Conservation (phyloP, 2,888 invertebrate species). For the Caenorhabditis sp. region DNA sequence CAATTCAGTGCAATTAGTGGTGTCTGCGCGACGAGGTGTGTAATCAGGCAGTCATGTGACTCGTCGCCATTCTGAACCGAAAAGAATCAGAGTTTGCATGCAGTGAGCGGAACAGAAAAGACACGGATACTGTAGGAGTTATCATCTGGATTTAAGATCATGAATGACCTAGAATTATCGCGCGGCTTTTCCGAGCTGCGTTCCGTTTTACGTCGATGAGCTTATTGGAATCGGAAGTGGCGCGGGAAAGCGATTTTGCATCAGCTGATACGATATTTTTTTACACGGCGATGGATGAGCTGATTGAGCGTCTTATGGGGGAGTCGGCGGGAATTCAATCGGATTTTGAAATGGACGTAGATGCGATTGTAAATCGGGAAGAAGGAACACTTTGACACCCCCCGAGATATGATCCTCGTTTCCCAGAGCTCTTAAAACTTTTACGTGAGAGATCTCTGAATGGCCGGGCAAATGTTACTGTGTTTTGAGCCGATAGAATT, state of each 20-base stretch:
- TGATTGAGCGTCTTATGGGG: background rate
- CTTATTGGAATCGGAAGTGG: background rate
- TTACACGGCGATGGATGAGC: background rate
- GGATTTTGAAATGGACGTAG: background rate
- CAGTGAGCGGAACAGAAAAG: background rate
- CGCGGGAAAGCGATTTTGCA: background rate
- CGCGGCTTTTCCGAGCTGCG: background rate
- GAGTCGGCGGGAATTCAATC: background rate
- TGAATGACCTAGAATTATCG: background rate
- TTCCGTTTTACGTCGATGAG: background rate
- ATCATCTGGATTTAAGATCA: background rate
- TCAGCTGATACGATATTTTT: background rate
- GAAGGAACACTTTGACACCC: no score
- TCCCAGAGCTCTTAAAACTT: no score
- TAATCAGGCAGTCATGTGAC: slow-evolving; percentile 12
- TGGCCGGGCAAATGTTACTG: no score
- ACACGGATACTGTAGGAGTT: slow-evolving; percentile 1
- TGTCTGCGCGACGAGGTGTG: slow-evolving; percentile 17
- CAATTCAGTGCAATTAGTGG: slow-evolving; percentile 26
- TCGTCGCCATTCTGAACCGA: background rate
- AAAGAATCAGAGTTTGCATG: slow-evolving; percentile 4
- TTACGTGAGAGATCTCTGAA: no score
- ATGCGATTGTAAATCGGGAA: no score
- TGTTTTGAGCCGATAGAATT: no score
- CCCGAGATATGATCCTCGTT: no score